Conservation (phyloP, 30 jellyfish, hydroid and myxozoan genomes). For the Hydra vulgaris region DNA sequence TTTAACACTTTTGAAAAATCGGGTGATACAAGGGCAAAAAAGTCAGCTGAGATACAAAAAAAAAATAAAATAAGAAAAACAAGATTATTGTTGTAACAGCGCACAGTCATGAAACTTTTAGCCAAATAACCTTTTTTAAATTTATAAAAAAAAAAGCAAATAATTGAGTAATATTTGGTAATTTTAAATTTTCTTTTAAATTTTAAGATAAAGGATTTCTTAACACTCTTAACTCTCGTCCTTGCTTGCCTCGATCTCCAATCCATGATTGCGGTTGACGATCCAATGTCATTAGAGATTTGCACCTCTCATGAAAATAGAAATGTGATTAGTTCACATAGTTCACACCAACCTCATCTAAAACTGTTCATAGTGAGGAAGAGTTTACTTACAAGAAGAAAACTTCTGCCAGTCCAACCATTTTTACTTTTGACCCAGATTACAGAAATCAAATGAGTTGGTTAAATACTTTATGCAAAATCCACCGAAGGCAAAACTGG, state of each 20-base stretch:
- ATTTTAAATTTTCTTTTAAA: neutral
- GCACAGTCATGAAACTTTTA: neutral
- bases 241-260: too few species aligned
- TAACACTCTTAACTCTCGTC: neutral
- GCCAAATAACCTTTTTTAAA: neutral
- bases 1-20: too few species aligned
- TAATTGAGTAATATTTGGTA: too few species aligned
- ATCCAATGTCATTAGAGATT: neutral
- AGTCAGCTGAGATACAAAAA: neutral
- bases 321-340: neutral
- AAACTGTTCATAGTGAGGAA: neutral
- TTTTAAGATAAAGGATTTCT: neutral
- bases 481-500: too few species aligned
- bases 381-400: neutral
- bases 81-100: too few species aligned
- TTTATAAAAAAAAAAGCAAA: too few species aligned
- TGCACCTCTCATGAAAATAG: neutral
- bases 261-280: neutral
- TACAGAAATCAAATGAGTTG: too few species aligned
- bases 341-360: neutral
- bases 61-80: neutral
- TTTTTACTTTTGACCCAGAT: too few species aligned
- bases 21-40: neutral
- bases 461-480: too few species aligned
- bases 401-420: neutral